phyloP scores from a whole-genome alignment of 1,140 invertebrate genomes.

The Calephelis nemesis region DNA sequence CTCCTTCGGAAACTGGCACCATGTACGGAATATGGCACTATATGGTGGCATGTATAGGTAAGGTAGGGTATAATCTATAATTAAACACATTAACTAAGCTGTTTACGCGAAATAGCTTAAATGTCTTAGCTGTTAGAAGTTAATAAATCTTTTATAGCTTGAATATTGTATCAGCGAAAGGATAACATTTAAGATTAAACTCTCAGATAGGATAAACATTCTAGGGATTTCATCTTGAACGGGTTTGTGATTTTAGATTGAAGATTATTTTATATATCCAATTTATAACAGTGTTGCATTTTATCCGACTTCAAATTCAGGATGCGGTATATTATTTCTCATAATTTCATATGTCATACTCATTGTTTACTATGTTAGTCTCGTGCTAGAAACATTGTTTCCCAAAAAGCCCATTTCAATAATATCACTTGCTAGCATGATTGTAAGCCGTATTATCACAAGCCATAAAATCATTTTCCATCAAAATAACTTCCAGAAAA shows the following conservation, averaged over 20 bases:
- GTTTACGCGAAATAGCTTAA: background rate
- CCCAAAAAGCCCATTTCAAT: no score
- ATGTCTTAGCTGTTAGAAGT: background rate
- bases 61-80: background rate
- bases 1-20: no score
- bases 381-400: no score
- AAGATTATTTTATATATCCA: constrained; percentile 6
- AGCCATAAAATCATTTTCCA: no score
- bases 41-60: no score
- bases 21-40: no score
- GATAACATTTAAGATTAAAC: constrained; percentile 15
- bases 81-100: constrained; percentile 1
- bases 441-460: no score
- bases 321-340: no score
- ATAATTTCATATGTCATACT: no score
- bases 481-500: no score
- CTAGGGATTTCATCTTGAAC: constrained; percentile 5
- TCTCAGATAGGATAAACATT: constrained; percentile 16
- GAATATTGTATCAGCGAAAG: constrained; percentile 6
- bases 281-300: background rate
- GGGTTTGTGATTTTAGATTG: constrained; percentile 13
- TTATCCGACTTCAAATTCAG: background rate
- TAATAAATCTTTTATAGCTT: constrained; percentile 17
- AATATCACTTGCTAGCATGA: no score
- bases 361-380: background rate